phyloP scores from a whole-genome alignment of 2,113 vertebrate genomes.

The Lepus europaeus region DNA sequence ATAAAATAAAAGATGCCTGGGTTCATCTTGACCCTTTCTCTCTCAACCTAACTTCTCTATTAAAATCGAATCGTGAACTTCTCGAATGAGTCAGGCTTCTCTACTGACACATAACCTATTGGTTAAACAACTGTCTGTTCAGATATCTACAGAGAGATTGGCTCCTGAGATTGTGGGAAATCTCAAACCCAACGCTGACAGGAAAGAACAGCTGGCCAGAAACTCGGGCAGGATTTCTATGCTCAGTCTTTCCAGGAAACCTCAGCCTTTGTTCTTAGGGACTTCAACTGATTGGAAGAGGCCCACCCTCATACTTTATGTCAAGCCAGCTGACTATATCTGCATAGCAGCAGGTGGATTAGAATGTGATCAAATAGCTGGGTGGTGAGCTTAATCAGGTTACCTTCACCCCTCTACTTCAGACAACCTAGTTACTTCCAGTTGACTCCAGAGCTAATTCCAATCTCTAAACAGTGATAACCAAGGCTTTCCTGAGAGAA shows the following conservation, averaged over 20 bases:
- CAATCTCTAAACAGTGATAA: background rate
- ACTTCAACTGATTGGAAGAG: background rate
- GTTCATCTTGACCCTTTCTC: background rate
- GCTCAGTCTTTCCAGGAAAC: background rate
- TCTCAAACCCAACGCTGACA: background rate
- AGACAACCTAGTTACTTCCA: background rate
- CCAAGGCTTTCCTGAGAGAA: background rate
- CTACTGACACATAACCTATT: background rate
- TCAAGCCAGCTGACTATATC: background rate
- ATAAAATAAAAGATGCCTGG: background rate
- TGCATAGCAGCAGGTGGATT: background rate
- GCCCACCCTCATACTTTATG: background rate
- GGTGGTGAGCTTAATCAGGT: background rate
- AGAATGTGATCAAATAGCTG: background rate
- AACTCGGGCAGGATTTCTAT: background rate
- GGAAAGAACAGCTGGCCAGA: background rate
- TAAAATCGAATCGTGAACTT: background rate
- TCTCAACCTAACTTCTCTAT: conserved; percentile 32
- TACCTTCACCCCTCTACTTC: background rate
- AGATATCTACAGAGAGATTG: background rate
- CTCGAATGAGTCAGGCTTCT: background rate
- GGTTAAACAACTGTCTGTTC: background rate
- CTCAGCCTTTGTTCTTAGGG: background rate
- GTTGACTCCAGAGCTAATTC: background rate
- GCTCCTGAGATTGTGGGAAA: background rate